Evolutionary conservation across 2,797 vertebrate genomes (phyloP), one percentile per base, ranked within the genome.

Genomic region (Gorsachius magnificus): DNA sequence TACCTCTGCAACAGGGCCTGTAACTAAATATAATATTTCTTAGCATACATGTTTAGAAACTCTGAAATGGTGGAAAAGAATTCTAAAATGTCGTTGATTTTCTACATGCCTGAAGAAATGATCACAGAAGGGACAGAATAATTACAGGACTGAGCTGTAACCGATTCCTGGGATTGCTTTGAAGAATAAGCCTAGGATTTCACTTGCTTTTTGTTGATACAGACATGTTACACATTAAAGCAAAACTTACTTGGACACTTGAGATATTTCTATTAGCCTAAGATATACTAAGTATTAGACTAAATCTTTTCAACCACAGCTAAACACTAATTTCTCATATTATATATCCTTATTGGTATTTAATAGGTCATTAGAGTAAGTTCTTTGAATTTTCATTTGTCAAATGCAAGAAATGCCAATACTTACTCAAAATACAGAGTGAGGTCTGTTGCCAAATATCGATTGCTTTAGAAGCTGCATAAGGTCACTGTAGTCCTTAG

Each of bases 381-480:
- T 96, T 96, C 87, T 95, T 94, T 7, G 74, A 91, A 97, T 97
- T 96, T 88, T 88, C 93, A 97, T 98, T 98, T 97, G 95, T 98
- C 96, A 98, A 96, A 95, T 68, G 94, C 88, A 96, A 95, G 82
- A 95, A 96, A 97, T 83, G 92, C 77, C 96, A 97, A 98, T 98
- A 99, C 99, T 77, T 99, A 99, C 99, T 99, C 99, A 98, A 99
- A 99, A 98, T 99, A 99, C 85, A 99, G 98, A 16, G 99, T 99
- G 98, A 99, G 98, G 97, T 99, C 99, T 83, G 99, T 99, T 97
- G 99, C 99, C 97, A 99, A 99, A 94, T 94, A 99, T 99, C 5
- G 99, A 99, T 98, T 99, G 99, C 96, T 99, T 99, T 96, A 99
- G 96, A 97, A 99, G 99, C 98, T 99, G 99, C 99, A 99, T 99